Evolutionary conservation across 2,797 vertebrate genomes (phyloP).

Genomic region (Tangara arthus): DNA sequence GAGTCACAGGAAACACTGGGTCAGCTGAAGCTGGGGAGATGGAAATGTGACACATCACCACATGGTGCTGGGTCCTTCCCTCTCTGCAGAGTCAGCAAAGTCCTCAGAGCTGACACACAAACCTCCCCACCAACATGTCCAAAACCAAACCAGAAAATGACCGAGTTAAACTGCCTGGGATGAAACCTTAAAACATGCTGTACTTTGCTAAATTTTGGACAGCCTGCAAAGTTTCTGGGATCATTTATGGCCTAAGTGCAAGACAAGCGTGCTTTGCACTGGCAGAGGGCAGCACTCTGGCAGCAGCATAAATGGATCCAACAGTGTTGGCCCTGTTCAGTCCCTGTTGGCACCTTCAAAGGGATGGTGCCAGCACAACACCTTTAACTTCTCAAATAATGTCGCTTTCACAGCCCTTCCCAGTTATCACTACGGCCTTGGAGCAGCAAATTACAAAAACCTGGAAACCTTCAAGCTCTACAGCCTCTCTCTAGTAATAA

Average conservation of each 20-base stretch:
- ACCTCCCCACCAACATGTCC: background rate
- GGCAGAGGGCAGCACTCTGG: background rate
- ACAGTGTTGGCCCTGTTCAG: rapidly evolving
- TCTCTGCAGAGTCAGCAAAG: background rate
- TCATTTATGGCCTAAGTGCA: background rate
- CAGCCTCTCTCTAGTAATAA: background rate
- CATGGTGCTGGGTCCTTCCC: background rate
- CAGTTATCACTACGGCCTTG: background rate
- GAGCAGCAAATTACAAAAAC: background rate
- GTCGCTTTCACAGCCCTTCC: background rate
- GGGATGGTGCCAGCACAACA: background rate
- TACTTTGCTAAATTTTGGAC: background rate
- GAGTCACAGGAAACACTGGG: background rate
- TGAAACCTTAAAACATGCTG: background rate
- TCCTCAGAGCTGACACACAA: background rate
- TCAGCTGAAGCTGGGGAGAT: background rate
- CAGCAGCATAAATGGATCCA: background rate
- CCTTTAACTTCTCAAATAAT: background rate
- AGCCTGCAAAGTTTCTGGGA: background rate
- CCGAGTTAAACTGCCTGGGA: background rate
- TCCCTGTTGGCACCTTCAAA: background rate
- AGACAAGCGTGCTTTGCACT: background rate
- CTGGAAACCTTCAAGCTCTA: background rate
- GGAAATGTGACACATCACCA: background rate
- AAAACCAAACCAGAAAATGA: constrained; percentile 1